A percentile compares a stretch with the other conserved stretches of the same genome.
These are phyloP conservation scores for Chelonus insularis DNA, from an alignment of 1,140 invertebrate species.

Conservation along the genomic window DNA sequence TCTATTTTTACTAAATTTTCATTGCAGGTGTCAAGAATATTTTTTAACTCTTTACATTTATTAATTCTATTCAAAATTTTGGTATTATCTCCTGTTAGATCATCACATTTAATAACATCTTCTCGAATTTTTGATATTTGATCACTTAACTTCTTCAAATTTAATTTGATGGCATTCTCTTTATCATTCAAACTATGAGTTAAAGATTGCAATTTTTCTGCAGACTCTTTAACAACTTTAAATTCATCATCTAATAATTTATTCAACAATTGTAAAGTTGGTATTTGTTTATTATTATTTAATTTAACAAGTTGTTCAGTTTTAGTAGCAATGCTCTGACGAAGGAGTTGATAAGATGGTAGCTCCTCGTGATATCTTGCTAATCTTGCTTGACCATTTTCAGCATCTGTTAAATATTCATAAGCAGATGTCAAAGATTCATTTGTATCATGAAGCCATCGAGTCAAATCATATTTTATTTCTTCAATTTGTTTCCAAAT, in stretches of 20 bases:
- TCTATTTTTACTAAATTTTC: constrained; percentile 63
- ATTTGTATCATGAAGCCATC: constrained; percentile 83
- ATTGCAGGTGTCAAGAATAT: constrained; percentile 68
- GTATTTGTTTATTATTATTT: constrained; percentile 72
- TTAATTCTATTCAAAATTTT: constrained; percentile 80
- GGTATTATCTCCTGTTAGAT: constrained; percentile 83
- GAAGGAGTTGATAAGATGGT: constrained; percentile 73
- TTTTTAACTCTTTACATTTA: constrained; percentile 71
- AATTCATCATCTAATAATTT: constrained; percentile 79
- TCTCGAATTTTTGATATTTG: constrained; percentile 78
- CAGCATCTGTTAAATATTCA: constrained; percentile 76
- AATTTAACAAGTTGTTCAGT: constrained; percentile 78
- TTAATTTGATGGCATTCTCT: constrained; percentile 72
- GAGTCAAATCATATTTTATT: constrained; percentile 77
- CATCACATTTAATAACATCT: constrained; percentile 86
- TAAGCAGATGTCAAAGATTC: constrained; percentile 73
- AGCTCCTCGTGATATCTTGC: constrained; percentile 86
- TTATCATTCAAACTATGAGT: constrained; percentile 72
- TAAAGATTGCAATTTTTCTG: constrained; percentile 74
- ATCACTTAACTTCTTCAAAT: constrained; percentile 72
- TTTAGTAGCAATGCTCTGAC: constrained; percentile 77
- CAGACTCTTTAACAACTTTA: constrained; percentile 71
- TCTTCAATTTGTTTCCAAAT: constrained; percentile 92
- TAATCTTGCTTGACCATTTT: constrained; percentile 75
- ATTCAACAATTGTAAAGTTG: constrained; percentile 71